A percentile compares a stretch with the other conserved stretches of the same genome.
These are phyloP conservation scores for Ptyas mucosa DNA, from an alignment of 2,113 vertebrate genomes.

Conservation along the genomic window DNA sequence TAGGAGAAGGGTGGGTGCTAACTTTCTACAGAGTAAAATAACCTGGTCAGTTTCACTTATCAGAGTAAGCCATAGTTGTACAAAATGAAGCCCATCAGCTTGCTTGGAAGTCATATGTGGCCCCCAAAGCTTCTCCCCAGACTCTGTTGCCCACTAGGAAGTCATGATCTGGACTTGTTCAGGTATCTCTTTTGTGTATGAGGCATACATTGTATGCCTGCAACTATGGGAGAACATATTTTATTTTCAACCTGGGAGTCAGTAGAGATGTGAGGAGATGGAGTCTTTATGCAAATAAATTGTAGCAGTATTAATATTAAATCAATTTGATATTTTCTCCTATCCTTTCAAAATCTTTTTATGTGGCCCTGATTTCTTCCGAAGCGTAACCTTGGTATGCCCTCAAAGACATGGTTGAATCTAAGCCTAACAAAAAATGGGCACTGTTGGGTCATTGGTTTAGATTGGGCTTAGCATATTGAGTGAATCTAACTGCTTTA, in stretches of 20 bases:
- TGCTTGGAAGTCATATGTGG: neutral
- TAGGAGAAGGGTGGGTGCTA: no score
- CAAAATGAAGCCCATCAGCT: neutral
- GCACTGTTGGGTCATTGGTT: neutral
- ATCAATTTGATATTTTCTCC: neutral
- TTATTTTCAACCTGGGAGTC: neutral
- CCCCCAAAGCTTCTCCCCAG: neutral
- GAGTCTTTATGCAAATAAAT: neutral
- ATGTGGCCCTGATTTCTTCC: neutral
- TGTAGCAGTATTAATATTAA: neutral
- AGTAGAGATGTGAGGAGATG: neutral
- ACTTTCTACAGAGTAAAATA: neutral
- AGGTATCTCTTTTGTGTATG: neutral
- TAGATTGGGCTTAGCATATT: neutral
- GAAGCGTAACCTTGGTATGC: neutral
- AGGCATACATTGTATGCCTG: neutral
- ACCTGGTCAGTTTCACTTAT: neutral
- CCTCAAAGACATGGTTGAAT: neutral
- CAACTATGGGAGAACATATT: neutral
- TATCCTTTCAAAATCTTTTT: neutral
- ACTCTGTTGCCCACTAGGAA: neutral
- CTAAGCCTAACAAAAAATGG: neutral
- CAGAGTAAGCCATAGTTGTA: neutral
- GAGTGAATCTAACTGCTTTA: neutral
- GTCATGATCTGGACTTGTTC: neutral